phyloP scores from a whole-genome alignment of 35 echinoderm and acorn worm genomes.

The Heliocidaris tuberculata region DNA sequence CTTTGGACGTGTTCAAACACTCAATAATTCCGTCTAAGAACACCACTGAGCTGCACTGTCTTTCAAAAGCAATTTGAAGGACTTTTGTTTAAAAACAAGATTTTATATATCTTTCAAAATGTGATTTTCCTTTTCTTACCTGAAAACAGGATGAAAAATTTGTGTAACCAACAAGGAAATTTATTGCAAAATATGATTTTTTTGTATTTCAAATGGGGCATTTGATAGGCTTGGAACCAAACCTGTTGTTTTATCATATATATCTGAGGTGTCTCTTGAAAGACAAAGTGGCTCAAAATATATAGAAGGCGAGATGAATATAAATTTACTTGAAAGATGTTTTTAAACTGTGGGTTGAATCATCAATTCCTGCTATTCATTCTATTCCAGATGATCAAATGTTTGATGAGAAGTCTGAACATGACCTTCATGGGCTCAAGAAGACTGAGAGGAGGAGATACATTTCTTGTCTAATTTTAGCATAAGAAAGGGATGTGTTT shows the following conservation, averaged over 20 bases:
- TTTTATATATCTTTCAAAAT: not conserved
- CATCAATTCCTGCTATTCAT: not conserved
- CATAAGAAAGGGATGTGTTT: not conserved
- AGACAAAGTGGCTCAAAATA: not conserved
- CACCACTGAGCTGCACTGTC: not conserved
- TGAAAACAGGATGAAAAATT: not conserved
- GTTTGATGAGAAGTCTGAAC: not conserved
- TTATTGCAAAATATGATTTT: not conserved
- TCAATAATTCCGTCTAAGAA: not conserved
- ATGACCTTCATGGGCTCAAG: not conserved
- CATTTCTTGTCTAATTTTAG: not conserved
- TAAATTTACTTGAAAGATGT: not conserved
- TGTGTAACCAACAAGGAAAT: not conserved
- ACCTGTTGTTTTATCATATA: not conserved
- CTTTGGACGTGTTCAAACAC: slow-evolving; percentile 1
- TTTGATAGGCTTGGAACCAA: not conserved
- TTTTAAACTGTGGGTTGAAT: not conserved
- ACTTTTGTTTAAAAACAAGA: not conserved
- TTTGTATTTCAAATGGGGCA: not conserved
- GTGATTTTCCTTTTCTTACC: not conserved
- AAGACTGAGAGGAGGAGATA: not conserved
- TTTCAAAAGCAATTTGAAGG: not conserved
- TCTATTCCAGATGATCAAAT: not conserved
- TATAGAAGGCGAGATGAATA: not conserved
- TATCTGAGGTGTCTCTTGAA: not conserved